Base-by-base conservation (phyloP, 2,113 vertebrate species). In the Bagarius yarrelli region DNA sequence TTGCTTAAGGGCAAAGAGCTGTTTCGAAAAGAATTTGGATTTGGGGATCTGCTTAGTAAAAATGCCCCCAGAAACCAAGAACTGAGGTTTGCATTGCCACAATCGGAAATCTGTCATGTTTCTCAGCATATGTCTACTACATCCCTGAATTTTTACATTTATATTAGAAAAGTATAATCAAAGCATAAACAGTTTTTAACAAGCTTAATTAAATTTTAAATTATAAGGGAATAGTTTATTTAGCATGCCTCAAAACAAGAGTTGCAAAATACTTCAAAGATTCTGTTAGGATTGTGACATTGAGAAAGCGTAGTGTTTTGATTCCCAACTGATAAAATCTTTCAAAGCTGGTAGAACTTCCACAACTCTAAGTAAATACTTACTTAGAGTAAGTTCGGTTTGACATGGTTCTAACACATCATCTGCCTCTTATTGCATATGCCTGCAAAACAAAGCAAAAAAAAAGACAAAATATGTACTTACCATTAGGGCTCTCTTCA, bases 401-500 rank as follows among this genome's bases (percentile, higher is more conserved):
- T n/a, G n/a, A n/a, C n/a, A n/a, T n/a, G n/a, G n/a, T n/a, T n/a
- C n/a, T n/a, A n/a, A n/a, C n/a, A n/a, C n/a, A n/a, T n/a, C n/a
- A n/a, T n/a, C n/a, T n/a, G n/a, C n/a, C n/a, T n/a, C n/a, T n/a
- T n/a, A n/a, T n/a, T n/a, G n/a, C n/a, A n/a, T n/a, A n/a, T n/a
- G n/a, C n/a, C n/a, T n/a, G n/a, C n/a, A n/a, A n/a, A n/a, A n/a
- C n/a, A n/a, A n/a, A n/a, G n/a, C n/a, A 74, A 6, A 27, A 64
- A 85, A 44, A 81, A 76, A 56, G 8, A 57, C 30, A 8, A 21
- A 23, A 80, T 32, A 32, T 25, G 75, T 73, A 93, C 95, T 92
- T 93, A 99, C 97, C 98, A 25, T 99, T 98, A 34, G 93, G 95
- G 84, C 97, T 99, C 87, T 98, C 96, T 91, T 99, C 97, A 25